These are phyloP conservation scores for Podarcis cretensis DNA, from an alignment of 2,113 vertebrate species.

Conservation along the genomic window DNA sequence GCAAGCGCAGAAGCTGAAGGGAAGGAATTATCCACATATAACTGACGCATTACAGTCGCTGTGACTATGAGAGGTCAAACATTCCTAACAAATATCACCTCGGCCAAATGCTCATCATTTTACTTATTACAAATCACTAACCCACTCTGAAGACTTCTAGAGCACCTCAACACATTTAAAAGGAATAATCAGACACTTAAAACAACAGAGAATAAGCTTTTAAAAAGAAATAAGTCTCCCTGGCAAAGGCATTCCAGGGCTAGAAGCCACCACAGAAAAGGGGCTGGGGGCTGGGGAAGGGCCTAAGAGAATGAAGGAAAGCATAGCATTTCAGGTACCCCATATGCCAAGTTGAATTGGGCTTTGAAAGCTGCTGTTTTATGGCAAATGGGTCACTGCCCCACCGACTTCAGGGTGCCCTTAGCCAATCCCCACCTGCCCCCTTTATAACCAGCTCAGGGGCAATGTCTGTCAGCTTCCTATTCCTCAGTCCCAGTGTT, in stretches of 20 bases:
- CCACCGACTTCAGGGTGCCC: too few species aligned
- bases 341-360: too few species aligned
- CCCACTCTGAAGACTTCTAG: too few species aligned
- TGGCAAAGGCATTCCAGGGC: too few species aligned
- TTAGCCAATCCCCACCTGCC: too few species aligned
- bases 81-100: neutral
- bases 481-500: too few species aligned
- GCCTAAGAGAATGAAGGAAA: neutral
- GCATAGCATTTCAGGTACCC: too few species aligned
- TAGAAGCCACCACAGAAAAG: neutral
- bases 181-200: neutral
- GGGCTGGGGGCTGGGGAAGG: neutral
- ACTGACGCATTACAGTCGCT: neutral
- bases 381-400: too few species aligned
- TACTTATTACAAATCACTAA: neutral
- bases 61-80: neutral
- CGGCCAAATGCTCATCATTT: neutral
- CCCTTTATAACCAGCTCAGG: too few species aligned
- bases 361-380: too few species aligned
- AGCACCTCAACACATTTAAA: neutral
- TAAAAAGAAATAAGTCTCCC: neutral
- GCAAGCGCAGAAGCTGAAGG: rapidly evolving
- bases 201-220: neutral
- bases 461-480: too few species aligned
- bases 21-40: neutral